These are phyloP conservation scores for Lepidocolaptes lacrymiger DNA, from an alignment of 2,797 vertebrate genomes.

Conservation along the genomic window DNA sequence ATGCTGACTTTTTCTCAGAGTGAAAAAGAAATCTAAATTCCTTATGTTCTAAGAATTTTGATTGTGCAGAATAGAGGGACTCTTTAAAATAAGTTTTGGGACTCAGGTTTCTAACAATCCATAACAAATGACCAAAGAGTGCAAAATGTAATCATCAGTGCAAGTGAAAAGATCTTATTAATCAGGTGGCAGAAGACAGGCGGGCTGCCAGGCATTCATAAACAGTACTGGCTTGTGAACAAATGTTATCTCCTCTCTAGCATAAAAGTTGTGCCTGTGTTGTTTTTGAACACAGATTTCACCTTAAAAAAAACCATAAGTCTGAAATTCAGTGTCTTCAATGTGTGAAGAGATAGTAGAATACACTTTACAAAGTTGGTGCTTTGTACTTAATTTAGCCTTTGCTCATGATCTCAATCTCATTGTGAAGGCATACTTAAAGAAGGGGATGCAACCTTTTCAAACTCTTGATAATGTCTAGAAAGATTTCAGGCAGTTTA, in stretches of 20 bases:
- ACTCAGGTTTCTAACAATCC: neutral
- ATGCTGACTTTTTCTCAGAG: neutral
- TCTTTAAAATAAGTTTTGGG: neutral
- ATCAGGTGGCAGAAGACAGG: neutral
- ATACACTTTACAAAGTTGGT: neutral
- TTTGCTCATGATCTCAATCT: neutral
- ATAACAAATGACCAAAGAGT: neutral
- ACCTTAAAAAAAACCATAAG: neutral
- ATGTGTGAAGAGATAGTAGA: neutral
- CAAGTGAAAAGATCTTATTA: neutral
- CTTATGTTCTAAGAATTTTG: neutral
- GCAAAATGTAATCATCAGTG: neutral
- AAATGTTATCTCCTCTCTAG: neutral
- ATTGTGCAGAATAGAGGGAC: neutral
- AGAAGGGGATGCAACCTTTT: accelerated
- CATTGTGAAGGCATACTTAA: neutral
- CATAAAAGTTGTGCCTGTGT: neutral
- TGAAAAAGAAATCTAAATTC: neutral
- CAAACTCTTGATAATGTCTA: neutral
- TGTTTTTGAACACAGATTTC: neutral
- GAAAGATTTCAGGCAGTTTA: neutral
- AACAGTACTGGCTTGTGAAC: neutral
- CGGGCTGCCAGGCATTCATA: neutral
- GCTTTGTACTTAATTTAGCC: neutral
- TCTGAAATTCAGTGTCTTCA: neutral